Conservation (phyloP, 1,140 invertebrate species). For the Globodera ellingtonae region DNA sequence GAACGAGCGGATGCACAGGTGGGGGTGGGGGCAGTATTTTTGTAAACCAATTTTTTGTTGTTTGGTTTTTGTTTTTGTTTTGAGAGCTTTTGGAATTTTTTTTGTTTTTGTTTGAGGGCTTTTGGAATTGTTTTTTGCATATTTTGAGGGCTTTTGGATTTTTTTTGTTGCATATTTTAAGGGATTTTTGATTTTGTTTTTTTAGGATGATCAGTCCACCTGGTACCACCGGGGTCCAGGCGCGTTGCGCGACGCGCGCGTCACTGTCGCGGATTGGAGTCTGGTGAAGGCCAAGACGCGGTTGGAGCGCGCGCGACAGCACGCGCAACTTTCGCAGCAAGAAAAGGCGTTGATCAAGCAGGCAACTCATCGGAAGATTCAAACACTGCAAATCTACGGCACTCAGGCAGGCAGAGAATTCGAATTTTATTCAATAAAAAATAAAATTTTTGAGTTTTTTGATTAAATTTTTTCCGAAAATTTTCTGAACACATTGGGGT, state of each 20-base stretch:
- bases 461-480: not conserved
- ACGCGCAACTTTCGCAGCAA: conserved; percentile 42
- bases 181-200: conserved; percentile 21
- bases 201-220: conserved; percentile 51
- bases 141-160: not conserved
- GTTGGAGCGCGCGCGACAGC: conserved; percentile 51
- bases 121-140: not conserved
- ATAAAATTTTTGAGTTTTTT: not conserved
- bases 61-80: not conserved
- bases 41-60: too few relatives aligned
- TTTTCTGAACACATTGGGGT: not conserved
- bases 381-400: conserved; percentile 56
- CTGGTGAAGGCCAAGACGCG: conserved; percentile 53
- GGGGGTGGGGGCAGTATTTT: not conserved
- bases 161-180: too few relatives aligned
- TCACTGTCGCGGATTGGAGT: conserved; percentile 61
- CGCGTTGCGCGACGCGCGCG: conserved; percentile 52
- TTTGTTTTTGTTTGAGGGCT: not conserved
- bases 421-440: not conserved
- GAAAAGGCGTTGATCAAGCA: conserved; percentile 61
- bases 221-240: conserved; percentile 62
- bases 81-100: not conserved
- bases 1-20: conserved; percentile 43
- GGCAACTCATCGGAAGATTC: conserved; percentile 59
- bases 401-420: conserved; percentile 44